These are phyloP conservation scores for Lasioglossum morio DNA, from an alignment of 2,888 invertebrate species.

Conservation along the genomic window DNA sequence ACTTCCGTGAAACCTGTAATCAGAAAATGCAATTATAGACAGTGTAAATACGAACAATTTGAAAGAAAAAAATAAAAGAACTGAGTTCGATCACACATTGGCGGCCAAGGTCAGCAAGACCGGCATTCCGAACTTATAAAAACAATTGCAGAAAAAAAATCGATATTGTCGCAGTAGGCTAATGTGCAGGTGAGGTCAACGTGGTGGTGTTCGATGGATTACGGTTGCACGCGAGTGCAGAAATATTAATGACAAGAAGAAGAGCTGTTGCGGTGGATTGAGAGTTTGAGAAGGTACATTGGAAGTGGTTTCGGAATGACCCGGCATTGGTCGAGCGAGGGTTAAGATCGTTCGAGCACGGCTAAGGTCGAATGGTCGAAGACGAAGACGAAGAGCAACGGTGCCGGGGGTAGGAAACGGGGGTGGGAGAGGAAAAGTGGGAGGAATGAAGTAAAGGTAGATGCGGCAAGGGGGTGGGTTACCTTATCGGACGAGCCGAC, in stretches of 20 bases:
- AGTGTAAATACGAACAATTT: background rate
- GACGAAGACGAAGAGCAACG: constrained; percentile 46
- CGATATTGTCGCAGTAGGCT: background rate
- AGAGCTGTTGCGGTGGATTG: background rate
- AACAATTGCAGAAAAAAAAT: constrained; percentile 4
- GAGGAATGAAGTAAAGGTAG: constrained; percentile 53
- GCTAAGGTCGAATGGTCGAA: constrained; percentile 67
- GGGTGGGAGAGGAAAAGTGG: background rate
- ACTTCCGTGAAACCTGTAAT: too few species aligned
- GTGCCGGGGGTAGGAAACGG: constrained; percentile 1
- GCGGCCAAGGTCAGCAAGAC: background rate
- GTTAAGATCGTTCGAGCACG: constrained; percentile 63
- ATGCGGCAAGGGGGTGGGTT: constrained; percentile 52
- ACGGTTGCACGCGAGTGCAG: background rate
- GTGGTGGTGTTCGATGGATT: background rate
- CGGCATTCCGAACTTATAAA: background rate
- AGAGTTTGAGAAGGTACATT: too few species aligned
- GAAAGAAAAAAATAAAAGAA: background rate
- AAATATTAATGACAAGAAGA: background rate
- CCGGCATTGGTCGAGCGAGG: background rate
- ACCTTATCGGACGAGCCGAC: constrained; percentile 71
- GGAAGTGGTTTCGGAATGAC: background rate
- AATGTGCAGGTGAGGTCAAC: background rate
- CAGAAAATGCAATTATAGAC: background rate
- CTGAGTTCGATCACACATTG: background rate